Evolutionary conservation across 2,888 invertebrate genomes (phyloP), one percentile per base, ranked within the genome.

Genomic region (Peribatodes rhomboidaria): DNA sequence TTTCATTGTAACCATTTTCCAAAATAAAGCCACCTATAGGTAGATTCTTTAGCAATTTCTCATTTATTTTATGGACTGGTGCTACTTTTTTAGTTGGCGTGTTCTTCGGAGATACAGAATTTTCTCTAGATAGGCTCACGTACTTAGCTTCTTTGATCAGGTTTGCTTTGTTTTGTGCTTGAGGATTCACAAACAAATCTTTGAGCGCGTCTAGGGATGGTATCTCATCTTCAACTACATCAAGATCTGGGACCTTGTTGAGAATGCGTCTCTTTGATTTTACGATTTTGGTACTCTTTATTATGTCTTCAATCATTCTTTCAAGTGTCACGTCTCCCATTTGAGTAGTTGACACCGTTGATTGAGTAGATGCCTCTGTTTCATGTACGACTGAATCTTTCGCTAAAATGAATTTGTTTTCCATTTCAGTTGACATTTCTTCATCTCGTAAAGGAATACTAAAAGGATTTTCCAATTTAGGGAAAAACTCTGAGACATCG

Each of bases 291-390:
- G 94, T 94, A 67, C 94, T 94, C 70, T 95, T 95, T 68, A 95
- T 90, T 59, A 95, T 94, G 65, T 94, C 95, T 76, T 95, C 94
- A 46, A 95, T 95, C 86, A 95, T 94, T 83, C 88, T 93, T 76
- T 95, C 95, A 47, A 95, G 82, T 11, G 94, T 94, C 0, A 90
- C 76, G 74, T 94, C 94, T 2, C 94, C 94, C 94, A 94, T 94
- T 83, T 93, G 90, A 3, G 94, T 92, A 16, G 93, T 94, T 0
- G 94, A 93, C 27, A 93, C 89, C 9, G 93, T 92, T 11, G 92
- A 91, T 69, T 64, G 59, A 16, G 64, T 64, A 7, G 64, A 64
- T 20, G 64, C 49, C 14, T 87, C 90, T 1, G 90, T 85, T 44
- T 85, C 84, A 72, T 87, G 88, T 2, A 77, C 79, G 27, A 84